phyloP scores from a whole-genome alignment of 1,140 invertebrate species.

The Megalopta genalis region DNA sequence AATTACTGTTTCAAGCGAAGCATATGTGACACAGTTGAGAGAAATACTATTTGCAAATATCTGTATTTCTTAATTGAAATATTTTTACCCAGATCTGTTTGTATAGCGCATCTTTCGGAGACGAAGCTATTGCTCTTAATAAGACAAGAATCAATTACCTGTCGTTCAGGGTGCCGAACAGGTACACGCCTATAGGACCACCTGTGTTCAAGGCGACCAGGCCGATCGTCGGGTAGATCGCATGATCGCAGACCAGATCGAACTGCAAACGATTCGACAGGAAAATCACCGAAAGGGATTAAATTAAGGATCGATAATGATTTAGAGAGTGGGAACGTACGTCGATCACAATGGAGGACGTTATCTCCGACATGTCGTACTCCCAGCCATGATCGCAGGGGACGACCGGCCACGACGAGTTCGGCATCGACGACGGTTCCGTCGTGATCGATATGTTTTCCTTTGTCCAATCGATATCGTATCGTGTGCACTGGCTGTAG shows the following conservation, averaged over 20 bases:
- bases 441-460: constrained; percentile 74
- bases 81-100: too few species aligned
- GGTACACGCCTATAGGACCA: constrained; percentile 91
- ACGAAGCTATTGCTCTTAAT: too few species aligned
- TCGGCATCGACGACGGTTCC: constrained; percentile 74
- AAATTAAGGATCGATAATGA: not conserved
- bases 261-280: constrained; percentile 83
- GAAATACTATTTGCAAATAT: too few species aligned
- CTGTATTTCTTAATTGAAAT: too few species aligned
- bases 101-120: too few species aligned
- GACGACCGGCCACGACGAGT: constrained; percentile 83
- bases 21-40: too few species aligned
- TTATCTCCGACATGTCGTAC: constrained; percentile 85
- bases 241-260: constrained; percentile 90
- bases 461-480: constrained; percentile 85
- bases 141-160: constrained; percentile 76
- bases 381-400: constrained; percentile 90
- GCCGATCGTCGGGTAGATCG: constrained; percentile 91
- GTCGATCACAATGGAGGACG: constrained; percentile 90
- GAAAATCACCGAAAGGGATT: not conserved
- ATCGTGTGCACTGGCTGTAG: constrained; percentile 84
- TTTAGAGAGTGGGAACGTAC: constrained; percentile 80
- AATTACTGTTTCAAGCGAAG: too few species aligned
- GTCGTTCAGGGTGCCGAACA: constrained; percentile 92
- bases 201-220: constrained; percentile 90